Evolutionary conservation across 2,888 invertebrate genomes (phyloP), one percentile per base, ranked within the genome.

Genomic region (Tortricodes alternella): DNA sequence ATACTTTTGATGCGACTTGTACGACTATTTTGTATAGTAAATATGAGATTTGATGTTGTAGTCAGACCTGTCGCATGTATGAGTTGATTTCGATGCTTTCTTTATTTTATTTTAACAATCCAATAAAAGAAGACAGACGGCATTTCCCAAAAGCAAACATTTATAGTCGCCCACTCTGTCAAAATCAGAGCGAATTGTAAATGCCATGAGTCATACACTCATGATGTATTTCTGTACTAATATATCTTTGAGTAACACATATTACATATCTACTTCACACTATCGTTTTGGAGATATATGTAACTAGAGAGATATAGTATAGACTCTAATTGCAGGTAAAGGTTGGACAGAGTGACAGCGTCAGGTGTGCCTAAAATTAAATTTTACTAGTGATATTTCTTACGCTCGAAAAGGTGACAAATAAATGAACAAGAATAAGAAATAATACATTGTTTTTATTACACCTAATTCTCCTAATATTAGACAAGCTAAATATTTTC

Each of bases 381-480:
- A 23, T 7, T 43, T 43, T 9, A 24, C 7, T 19, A 5, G 13
- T 13, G 16, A 23, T 2, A n/a, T 19, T 50, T 13, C 13, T 16
- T 16, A 15, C n/a, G 9, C 37, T 23, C 15, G 21, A 56, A 50
- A 37, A 50, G 56, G 56, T 56, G 19, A 16, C 35, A 56, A 56
- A 56, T 56, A 56, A 56, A 56, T 49, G 44, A 56, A 56, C 56
- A 50, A 56, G 37, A 44, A 50, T 56, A 43, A 41, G 6, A 18
- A 44, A 23, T 37, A 9, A 43, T 55, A 29, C 21, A 27, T 48
- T 29, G 11, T 29, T 50, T 56, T 56, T 56, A 56, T 56, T 50
- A 44, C 19, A 56, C 37, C 56, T 56, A 37, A 37, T 13, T 18
- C 29, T 15, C 43, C 37, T 56, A 38, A 18, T 50, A 50, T 37